phyloP scores from a whole-genome alignment of 64 coral and sea anemone species.

The Orbicella faveolata region DNA sequence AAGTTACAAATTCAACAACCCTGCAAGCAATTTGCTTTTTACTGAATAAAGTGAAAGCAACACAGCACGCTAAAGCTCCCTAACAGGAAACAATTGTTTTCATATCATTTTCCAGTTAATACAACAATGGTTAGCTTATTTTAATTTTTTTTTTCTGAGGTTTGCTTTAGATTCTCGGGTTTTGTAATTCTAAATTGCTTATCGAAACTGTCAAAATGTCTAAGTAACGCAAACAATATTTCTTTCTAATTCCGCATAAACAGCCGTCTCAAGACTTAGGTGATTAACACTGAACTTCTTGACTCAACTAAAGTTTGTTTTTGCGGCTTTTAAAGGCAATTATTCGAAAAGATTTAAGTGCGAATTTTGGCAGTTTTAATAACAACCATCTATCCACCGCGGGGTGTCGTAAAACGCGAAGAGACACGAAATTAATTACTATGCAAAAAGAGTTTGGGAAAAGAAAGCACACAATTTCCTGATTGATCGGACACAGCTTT shows the following conservation, averaged over 20 bases:
- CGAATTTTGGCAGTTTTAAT: neutral
- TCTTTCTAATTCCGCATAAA: neutral
- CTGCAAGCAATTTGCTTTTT: too few relatives aligned
- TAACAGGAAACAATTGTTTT: too few relatives aligned
- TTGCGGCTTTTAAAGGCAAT: neutral
- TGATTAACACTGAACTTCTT: neutral
- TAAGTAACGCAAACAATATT: neutral
- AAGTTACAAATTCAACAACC: too few relatives aligned
- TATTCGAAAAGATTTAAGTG: neutral
- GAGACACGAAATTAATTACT: neutral
- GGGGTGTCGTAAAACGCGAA: neutral
- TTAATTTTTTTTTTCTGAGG: neutral
- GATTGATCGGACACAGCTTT: neutral
- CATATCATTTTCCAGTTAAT: too few relatives aligned
- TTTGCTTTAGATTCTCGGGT: neutral
- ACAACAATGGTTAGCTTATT: neutral
- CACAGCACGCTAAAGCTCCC: too few relatives aligned
- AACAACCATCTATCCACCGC: neutral
- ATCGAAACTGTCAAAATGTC: conserved; percentile 9
- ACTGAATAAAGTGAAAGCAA: too few relatives aligned
- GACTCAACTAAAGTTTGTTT: neutral
- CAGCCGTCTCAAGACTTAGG: neutral
- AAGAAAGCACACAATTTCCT: too few relatives aligned
- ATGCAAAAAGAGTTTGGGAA: neutral
- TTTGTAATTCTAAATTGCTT: neutral